Evolutionary conservation across 23 tunicate species (phyloP).

Genomic region (Styela plicata): DNA sequence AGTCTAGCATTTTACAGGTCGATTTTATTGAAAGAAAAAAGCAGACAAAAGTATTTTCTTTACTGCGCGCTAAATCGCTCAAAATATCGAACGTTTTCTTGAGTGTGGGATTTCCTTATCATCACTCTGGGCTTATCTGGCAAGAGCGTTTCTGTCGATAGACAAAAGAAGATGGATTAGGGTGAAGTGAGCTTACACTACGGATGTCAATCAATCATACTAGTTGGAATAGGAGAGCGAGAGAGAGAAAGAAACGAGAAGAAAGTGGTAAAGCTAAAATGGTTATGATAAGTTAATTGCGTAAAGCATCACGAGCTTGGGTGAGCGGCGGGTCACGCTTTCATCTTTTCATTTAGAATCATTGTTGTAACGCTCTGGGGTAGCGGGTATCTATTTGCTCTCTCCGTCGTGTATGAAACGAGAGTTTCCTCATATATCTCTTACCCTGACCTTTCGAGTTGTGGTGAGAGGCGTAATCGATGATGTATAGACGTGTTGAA

Average conservation of each 20-base stretch:
- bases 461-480: slow-evolving; percentile 21
- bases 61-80: neutral
- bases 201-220: slow-evolving; percentile 18
- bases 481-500: slow-evolving; percentile 16
- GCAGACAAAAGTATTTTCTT: too few relatives aligned
- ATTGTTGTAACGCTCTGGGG: slow-evolving; percentile 15
- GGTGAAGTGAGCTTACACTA: slow-evolving; percentile 8
- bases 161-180: slow-evolving; percentile 21
- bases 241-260: neutral
- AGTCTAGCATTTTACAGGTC: too few relatives aligned
- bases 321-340: slow-evolving; percentile 29
- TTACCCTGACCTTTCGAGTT: slow-evolving; percentile 11
- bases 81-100: neutral
- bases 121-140: slow-evolving; percentile 1
- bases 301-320: slow-evolving; percentile 15
- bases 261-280: slow-evolving; percentile 12
- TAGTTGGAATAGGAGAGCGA: slow-evolving; percentile 2
- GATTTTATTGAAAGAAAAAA: too few relatives aligned
- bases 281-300: slow-evolving; percentile 25
- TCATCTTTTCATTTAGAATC: slow-evolving; percentile 15
- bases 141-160: slow-evolving; percentile 12
- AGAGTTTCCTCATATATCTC: slow-evolving; percentile 3
- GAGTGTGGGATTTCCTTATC: neutral
- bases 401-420: slow-evolving; percentile 10
- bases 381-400: slow-evolving; percentile 5